These are phyloP conservation scores for Craseonycteris thonglongyai DNA, from an alignment of 2,113 vertebrate species.

Conservation along the genomic window DNA sequence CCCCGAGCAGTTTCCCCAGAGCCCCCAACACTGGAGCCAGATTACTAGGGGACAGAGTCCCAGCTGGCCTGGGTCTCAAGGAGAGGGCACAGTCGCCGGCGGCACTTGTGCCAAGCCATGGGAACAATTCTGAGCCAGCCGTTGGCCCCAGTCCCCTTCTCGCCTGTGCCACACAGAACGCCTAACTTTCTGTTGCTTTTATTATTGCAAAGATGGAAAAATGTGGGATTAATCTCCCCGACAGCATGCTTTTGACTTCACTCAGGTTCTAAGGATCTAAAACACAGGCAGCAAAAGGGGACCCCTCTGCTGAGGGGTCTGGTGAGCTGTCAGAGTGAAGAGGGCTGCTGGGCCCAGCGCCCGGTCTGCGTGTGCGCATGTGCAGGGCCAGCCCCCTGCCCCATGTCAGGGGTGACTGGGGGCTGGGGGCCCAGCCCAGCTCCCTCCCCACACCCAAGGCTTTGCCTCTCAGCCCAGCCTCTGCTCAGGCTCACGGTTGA, in stretches of 20 bases:
- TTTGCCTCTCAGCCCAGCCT: not conserved
- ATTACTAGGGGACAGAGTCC: not conserved
- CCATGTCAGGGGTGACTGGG: not conserved
- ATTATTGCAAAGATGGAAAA: slow-evolving; percentile 33
- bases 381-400: no score
- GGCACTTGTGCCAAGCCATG: not conserved
- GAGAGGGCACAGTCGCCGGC: not conserved
- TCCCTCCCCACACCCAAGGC: not conserved
- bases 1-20: not conserved
- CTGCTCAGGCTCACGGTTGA: not conserved
- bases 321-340: slow-evolving; percentile 9
- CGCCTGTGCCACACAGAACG: accelerated
- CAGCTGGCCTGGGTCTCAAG: not conserved
- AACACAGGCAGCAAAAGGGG: slow-evolving; percentile 45
- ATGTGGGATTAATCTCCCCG: slow-evolving; percentile 56
- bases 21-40: not conserved
- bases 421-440: not conserved
- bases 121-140: not conserved
- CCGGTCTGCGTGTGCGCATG: no score
- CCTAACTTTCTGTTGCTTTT: slow-evolving; percentile 1
- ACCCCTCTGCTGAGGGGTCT: slow-evolving; percentile 46
- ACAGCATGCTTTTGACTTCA: slow-evolving; percentile 31
- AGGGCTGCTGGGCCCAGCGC: not conserved
- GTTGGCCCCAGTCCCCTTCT: not conserved
- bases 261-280: slow-evolving; percentile 39